Conservation (phyloP, 2,797 vertebrate genomes). For the Emys orbicularis region DNA sequence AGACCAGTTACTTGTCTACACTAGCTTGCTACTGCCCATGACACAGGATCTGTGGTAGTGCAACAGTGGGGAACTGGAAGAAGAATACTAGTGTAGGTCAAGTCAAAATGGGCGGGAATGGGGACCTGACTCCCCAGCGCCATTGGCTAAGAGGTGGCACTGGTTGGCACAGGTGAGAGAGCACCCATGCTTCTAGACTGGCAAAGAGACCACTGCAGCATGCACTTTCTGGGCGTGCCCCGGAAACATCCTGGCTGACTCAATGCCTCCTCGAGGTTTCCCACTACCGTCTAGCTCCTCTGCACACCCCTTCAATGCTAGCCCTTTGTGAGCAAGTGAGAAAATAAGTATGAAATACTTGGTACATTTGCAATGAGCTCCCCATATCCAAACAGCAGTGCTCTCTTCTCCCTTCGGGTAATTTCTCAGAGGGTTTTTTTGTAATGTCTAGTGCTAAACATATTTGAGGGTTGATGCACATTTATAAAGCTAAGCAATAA, state of each 20-base stretch:
- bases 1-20: not conserved
- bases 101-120: not conserved
- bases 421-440: not conserved
- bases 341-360: not conserved
- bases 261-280: not conserved
- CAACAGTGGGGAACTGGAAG: not conserved
- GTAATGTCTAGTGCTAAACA: not conserved
- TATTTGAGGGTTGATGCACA: not conserved
- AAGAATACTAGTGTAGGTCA: not conserved
- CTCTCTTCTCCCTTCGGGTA: not conserved
- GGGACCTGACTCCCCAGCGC: not conserved
- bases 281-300: not conserved
- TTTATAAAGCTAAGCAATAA: not conserved
- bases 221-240: not conserved
- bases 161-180: not conserved
- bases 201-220: not conserved
- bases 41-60: not conserved
- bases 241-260: not conserved
- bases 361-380: not conserved
- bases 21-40: not conserved
- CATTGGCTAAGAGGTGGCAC: not conserved
- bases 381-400: not conserved
- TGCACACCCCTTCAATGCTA: not conserved
- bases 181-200: not conserved
- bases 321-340: not conserved